Percentiles rank a stretch among this genome's conserved stretches.
phyloP scores from a whole-genome alignment of 2,797 vertebrate species.

The Acanthurus leucopareius region DNA sequence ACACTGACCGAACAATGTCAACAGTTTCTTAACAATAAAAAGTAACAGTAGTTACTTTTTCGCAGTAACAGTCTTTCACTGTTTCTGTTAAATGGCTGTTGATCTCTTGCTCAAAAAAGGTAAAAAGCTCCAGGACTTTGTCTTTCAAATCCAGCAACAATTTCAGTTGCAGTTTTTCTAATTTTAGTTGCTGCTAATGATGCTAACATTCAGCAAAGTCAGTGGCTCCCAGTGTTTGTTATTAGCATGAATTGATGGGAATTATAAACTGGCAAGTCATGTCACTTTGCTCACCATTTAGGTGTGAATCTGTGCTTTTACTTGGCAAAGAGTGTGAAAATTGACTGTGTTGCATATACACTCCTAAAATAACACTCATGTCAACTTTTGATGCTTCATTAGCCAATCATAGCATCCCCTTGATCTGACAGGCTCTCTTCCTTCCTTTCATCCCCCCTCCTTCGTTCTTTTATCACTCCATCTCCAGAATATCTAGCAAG shows the following conservation, averaged over 20 bases:
- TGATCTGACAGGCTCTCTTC: constrained; percentile 67
- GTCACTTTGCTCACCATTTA: constrained; percentile 16
- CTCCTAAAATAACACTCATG: constrained; percentile 43
- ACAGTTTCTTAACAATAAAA: too few relatives aligned
- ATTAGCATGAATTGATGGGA: constrained; percentile 10
- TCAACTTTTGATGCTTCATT: constrained; percentile 67
- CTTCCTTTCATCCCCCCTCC: constrained; percentile 55
- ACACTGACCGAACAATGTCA: too few relatives aligned
- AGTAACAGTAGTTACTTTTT: too few relatives aligned
- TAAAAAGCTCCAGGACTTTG: too few relatives aligned
- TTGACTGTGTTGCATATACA: constrained; percentile 12
- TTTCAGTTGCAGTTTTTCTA: too few relatives aligned
- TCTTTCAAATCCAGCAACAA: too few relatives aligned
- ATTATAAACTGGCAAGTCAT: background rate
- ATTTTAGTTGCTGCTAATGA: background rate
- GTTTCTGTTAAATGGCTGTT: too few relatives aligned
- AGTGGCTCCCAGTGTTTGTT: background rate
- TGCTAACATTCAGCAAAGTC: background rate
- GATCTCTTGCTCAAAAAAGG: too few relatives aligned
- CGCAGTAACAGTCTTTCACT: too few relatives aligned
- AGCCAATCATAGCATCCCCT: constrained; percentile 66
- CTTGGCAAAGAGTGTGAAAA: constrained; percentile 23
- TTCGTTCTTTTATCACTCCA: constrained; percentile 61
- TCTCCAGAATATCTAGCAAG: constrained; percentile 39
- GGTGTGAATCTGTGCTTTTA: constrained; percentile 9